Evolutionary conservation across 2,113 vertebrate species (phyloP), one percentile per base, ranked within the genome.

Genomic region (Oreochromis niloticus): DNA sequence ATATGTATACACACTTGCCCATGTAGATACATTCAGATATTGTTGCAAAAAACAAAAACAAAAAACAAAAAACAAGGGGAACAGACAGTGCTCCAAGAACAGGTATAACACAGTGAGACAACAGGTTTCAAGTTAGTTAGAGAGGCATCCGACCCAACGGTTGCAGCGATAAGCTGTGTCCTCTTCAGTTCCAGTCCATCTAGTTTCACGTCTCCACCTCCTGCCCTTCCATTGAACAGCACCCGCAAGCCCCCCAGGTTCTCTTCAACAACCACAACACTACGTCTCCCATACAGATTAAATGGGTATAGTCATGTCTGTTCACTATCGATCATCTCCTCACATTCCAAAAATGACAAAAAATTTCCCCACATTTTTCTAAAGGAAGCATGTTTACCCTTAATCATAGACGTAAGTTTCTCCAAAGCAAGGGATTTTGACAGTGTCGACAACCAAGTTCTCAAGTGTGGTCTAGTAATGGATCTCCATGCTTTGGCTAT

Each of bases 121-220:
- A 0, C 5, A 30, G 24, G 56, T 57, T 30, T 57, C 13, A 57
- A 14, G 56, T 57, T 57, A 57, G 13, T 57, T 57, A 57, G 24
- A 16, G 56, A 0, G 24, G 24, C 24, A 57, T 55, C 24, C 12
- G 0, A 30, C 12, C 13, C 9, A 32, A 59, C 27, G 3, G 14
- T 3, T 17, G 56, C 57, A 61, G 34, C 16, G 0, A 32, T 61
- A 0, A 61, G 5, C 57, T 32, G 57, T 61, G 57, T 61, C 57
- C 27, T 61, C 57, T 61, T 61, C 57, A 6, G 57, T 61, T 61
- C 30, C 57, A 2, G 27, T 9, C 27, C 27, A 61, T 32, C 6
- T 61, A 61, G 22, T 55, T 55, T 55, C 52, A 22, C 52, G 11
- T 1, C 10, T 1, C 5, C 1, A 32, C 6, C 10, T 55, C n/a